Evolutionary conservation across 64 coral and sea anemone genomes (phyloP).

Genomic region (Pocillopora damicornis): DNA sequence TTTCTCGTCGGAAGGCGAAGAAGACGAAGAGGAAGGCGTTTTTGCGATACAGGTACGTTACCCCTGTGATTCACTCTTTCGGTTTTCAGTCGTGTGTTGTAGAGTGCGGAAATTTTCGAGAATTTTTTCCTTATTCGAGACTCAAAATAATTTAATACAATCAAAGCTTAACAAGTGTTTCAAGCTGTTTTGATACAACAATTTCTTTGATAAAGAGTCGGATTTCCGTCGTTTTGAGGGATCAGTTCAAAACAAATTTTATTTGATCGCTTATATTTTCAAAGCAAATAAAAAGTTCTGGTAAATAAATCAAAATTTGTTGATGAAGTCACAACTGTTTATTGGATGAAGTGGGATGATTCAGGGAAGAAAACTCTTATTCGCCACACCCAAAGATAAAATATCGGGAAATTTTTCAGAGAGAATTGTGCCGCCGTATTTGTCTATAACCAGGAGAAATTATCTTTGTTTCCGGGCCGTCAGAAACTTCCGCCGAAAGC

Average conservation of each 20-base stretch:
- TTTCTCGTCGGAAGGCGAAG: neutral
- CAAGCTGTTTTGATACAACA: neutral
- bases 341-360: too few relatives aligned
- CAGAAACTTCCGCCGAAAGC: too few relatives aligned
- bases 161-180: neutral
- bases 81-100: neutral
- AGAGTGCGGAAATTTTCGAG: neutral
- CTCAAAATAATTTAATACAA: neutral
- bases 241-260: neutral
- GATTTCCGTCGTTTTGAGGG: neutral
- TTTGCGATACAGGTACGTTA: constrained; percentile 24
- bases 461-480: too few relatives aligned
- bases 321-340: too few relatives aligned
- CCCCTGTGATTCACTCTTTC: neutral
- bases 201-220: neutral
- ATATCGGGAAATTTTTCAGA: too few relatives aligned
- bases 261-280: neutral
- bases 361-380: too few relatives aligned
- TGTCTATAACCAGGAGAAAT: too few relatives aligned
- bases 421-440: too few relatives aligned
- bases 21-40: constrained; percentile 29
- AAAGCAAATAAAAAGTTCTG: too few relatives aligned
- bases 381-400: too few relatives aligned
- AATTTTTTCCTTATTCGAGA: neutral
- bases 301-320: too few relatives aligned